Evolutionary conservation across 2,797 vertebrate species (phyloP).

Genomic region (Peromyscus attwateri): DNA sequence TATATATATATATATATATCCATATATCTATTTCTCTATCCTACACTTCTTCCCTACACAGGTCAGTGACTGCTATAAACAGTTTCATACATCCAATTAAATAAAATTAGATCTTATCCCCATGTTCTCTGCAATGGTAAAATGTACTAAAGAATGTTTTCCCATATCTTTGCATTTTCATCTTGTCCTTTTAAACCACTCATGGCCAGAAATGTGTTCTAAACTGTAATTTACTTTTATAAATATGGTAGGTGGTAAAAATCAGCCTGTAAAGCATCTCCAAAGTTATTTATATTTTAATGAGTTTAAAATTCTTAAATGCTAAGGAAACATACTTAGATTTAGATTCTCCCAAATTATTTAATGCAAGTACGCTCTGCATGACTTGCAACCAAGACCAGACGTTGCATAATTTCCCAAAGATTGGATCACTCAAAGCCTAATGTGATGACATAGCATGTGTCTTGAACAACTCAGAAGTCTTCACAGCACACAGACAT

Average conservation of each 20-base stretch:
- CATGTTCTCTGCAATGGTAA: neutral
- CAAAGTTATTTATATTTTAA: conserved; percentile 74
- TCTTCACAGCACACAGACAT: neutral
- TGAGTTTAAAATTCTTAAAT: conserved; percentile 68
- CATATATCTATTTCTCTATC: no score
- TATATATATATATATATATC: no score
- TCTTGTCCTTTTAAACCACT: conserved; percentile 65
- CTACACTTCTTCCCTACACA: no score
- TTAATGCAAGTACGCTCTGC: conserved; percentile 26
- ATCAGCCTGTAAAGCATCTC: conserved; percentile 62
- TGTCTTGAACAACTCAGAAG: neutral
- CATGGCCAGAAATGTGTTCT: conserved; percentile 51
- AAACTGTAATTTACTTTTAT: conserved; percentile 59
- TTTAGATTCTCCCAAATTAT: conserved; percentile 22
- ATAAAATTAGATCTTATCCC: neutral
- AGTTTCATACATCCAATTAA: conserved; percentile 23
- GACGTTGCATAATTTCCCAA: neutral
- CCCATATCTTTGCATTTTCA: conserved; percentile 41
- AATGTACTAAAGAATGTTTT: conserved; percentile 27
- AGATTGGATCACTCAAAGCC: neutral
- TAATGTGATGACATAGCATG: neutral
- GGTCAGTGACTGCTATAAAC: neutral
- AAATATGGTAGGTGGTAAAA: conserved; percentile 49
- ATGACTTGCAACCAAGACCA: conserved; percentile 16
- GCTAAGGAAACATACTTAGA: conserved; percentile 65